These are phyloP conservation scores for Holothuria scabra DNA, from an alignment of 53 echinoderm and acorn worm species.

Conservation along the genomic window DNA sequence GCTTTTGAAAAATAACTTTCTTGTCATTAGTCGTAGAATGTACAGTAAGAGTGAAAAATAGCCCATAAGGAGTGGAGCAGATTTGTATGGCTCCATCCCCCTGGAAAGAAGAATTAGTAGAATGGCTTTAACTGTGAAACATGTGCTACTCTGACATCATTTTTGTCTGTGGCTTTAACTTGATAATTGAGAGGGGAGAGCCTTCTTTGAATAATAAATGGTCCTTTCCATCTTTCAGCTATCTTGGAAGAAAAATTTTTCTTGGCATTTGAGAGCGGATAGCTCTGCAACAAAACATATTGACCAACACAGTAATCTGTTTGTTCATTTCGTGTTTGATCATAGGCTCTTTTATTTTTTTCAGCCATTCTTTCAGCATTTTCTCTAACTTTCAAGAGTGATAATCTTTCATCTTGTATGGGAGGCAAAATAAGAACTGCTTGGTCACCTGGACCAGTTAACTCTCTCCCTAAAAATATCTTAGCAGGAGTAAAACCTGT, in stretches of 20 bases:
- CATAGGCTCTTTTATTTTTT: constrained; percentile 43
- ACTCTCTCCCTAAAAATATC: no score
- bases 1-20: no score
- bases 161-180: not conserved
- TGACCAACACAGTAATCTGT: no score
- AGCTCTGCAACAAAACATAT: constrained; percentile 49
- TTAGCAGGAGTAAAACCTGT: no score
- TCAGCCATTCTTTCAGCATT: not conserved
- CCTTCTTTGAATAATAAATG: constrained; percentile 14
- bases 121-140: constrained; percentile 18
- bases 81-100: not conserved
- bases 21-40: not conserved
- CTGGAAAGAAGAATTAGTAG: constrained; percentile 7
- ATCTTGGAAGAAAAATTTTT: not conserved
- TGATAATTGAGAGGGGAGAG: constrained; percentile 21
- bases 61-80: not conserved
- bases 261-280: constrained; percentile 3
- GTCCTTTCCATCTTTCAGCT: constrained; percentile 54
- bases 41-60: not conserved
- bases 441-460: no score
- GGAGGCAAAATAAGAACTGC: constrained; percentile 11
- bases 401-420: constrained; percentile 3
- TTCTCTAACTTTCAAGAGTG: not conserved
- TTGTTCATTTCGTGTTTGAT: constrained; percentile 40
- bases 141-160: not conserved